phyloP scores from a whole-genome alignment of 37 sponge, comb jelly and placozoan genomes.

The Axinella damicornis region DNA sequence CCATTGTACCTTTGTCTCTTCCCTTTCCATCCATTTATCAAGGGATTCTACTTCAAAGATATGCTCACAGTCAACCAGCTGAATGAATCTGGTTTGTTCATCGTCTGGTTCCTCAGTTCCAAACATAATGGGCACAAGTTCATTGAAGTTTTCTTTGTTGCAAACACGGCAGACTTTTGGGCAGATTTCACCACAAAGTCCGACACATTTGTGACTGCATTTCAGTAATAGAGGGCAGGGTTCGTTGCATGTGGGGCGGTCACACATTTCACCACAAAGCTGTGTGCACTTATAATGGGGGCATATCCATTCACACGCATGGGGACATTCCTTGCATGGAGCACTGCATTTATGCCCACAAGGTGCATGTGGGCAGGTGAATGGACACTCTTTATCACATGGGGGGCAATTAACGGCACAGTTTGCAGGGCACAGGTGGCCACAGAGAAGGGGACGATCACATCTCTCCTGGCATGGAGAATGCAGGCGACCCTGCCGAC shows the following conservation, averaged over 20 bases:
- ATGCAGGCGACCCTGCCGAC: conserved; percentile 23
- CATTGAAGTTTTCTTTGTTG: background rate
- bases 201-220: conserved; percentile 41
- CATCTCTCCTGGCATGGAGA: conserved; percentile 28
- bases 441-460: conserved; percentile 27
- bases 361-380: conserved; percentile 21
- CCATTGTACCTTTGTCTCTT: background rate
- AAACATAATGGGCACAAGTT: background rate
- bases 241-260: conserved; percentile 8
- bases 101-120: background rate
- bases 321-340: background rate
- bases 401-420: conserved; percentile 41
- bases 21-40: conserved; percentile 1
- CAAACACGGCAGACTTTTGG: conserved; percentile 33
- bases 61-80: conserved; percentile 7
- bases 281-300: conserved; percentile 12
- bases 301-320: conserved; percentile 33
- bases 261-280: conserved; percentile 26
- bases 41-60: background rate
- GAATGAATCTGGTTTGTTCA: background rate
- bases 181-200: conserved; percentile 50
- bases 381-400: conserved; percentile 13
- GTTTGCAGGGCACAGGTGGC: conserved; percentile 42
- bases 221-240: background rate
- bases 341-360: conserved; percentile 24